A percentile compares a stretch with the other conserved stretches of the same genome.
Evolutionary conservation across 2,113 vertebrate species (phyloP).

Genomic region (Aepyceros melampus): DNA sequence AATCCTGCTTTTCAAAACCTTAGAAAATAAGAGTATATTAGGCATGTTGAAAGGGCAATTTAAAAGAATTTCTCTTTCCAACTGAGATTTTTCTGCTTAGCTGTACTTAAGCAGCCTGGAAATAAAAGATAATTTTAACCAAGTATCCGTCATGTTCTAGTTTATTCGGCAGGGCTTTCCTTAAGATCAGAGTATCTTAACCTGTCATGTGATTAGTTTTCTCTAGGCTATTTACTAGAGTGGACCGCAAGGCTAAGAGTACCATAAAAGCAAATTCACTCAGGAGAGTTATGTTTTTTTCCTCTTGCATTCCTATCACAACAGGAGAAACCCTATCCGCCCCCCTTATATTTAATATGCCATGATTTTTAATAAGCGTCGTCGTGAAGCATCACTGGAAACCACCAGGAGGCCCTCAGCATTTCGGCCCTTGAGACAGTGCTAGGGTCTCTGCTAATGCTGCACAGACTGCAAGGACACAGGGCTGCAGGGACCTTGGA

Average conservation of each 20-base stretch:
- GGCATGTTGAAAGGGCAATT: background rate
- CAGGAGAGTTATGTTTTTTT: background rate
- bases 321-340: background rate
- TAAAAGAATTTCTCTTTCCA: constrained; percentile 20
- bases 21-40: background rate
- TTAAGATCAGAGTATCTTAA: constrained; percentile 31
- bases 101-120: background rate
- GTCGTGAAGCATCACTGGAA: background rate
- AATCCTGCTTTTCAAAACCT: background rate
- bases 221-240: background rate
- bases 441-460: background rate
- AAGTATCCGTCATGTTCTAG: background rate
- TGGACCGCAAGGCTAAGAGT: background rate
- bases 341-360: background rate
- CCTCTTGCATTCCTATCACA: background rate
- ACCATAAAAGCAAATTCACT: constrained; percentile 31
- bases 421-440: background rate
- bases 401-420: background rate
- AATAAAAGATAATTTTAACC: constrained; percentile 44
- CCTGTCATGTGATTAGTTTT: background rate
- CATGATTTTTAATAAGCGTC: background rate
- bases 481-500: background rate
- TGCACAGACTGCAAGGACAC: background rate
- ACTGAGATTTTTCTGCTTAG: background rate
- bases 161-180: background rate